These are phyloP conservation scores for Danio choprae DNA, from an alignment of 2,797 vertebrate species.

Conservation along the genomic window DNA sequence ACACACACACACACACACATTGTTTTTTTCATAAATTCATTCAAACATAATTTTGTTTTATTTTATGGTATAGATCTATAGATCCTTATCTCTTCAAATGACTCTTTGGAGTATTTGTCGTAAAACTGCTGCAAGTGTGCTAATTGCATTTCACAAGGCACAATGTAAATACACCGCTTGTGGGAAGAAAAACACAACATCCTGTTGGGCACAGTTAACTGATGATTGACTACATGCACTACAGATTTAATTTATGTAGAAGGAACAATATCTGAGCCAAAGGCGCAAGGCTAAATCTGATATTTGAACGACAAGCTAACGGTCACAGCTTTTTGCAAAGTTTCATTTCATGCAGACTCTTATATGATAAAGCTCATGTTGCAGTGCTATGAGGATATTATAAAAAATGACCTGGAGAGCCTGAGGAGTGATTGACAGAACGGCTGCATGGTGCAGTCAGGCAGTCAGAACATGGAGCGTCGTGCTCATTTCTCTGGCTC, in stretches of 20 bases:
- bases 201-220: constrained; percentile 34
- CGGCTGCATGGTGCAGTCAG: constrained; percentile 17
- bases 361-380: constrained; percentile 10
- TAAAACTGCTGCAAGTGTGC: neutral
- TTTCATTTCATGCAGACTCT: neutral
- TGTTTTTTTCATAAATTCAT: too few relatives aligned
- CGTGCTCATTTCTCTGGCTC: constrained; percentile 5
- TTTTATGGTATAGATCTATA: too few relatives aligned
- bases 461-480: constrained; percentile 27
- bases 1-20: too few relatives aligned
- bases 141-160: constrained; percentile 30
- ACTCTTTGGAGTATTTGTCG: neutral
- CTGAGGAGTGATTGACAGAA: constrained; percentile 37
- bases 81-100: neutral
- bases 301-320: constrained; percentile 24
- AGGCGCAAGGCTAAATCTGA: constrained; percentile 23
- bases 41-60: too few relatives aligned
- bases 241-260: constrained; percentile 24
- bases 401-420: neutral
- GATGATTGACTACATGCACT: constrained; percentile 19
- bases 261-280: constrained; percentile 21
- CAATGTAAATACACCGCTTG: neutral
- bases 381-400: neutral
- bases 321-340: constrained; percentile 8
- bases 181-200: neutral